Base-by-base conservation (phyloP, 2,888 invertebrate species). In the Ligdia adustata region DNA sequence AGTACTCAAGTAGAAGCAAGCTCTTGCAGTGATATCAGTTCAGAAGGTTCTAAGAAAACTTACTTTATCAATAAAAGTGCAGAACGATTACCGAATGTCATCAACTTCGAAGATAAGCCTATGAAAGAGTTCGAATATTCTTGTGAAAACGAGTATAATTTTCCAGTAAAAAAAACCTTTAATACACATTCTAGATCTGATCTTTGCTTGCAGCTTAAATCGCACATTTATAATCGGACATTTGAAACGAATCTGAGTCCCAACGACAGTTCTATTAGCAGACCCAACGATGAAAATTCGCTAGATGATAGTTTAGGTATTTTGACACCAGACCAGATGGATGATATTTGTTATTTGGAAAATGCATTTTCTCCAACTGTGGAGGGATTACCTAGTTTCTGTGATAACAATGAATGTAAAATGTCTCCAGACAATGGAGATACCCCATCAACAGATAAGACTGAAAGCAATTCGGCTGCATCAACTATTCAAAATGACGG, bases 311-410 rank as follows among this genome's bases (percentile, higher is more conserved):
- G 96, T 66, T 88, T 97, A 62, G 97, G 97, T 3, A 97, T 97
- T 65, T 87, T 97, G 53, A 96, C 97, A 5, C 96, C 97, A 0
- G 96, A 96, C 83, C 96, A 97, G 82, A 96, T 97, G 96, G 94
- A 95, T 68, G 93, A 92, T 66, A 92, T 93, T 57, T 92, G 92
- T 58, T 91, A 92, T 58, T 83, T 92, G 61, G 93, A 93, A 66
- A 92, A 92, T 68, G 90, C 92, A 56, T 91, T 93, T 79, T 93
- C 93, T 41, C 93, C 93, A 34, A 93, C 93, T 53, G 92, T 92
- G 55, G 93, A 93, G 72, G 93, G 93, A 64, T 81, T 93, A 64
- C 90, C 90, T 55, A 84, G 80, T 62, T 88, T 90, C 66, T 84
- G 83, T 79, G 82, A 82, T 75, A 79, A 58, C 55, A 81, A 75